These are phyloP conservation scores for Antidorcas marsupialis DNA, from an alignment of 2,113 vertebrate species.

Conservation along the genomic window DNA sequence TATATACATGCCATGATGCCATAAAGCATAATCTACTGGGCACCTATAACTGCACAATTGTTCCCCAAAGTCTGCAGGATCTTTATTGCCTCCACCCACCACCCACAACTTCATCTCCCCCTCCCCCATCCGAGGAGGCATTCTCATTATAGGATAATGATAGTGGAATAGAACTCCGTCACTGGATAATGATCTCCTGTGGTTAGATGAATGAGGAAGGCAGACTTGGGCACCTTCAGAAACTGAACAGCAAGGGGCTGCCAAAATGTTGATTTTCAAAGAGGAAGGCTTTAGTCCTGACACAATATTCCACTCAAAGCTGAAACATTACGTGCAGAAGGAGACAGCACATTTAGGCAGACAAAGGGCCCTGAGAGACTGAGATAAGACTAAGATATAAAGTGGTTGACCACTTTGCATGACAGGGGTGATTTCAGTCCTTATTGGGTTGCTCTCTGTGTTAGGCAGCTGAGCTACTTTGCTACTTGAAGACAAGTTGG, in stretches of 20 bases:
- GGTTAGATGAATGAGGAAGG: slow-evolving; percentile 81
- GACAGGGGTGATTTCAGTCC: not conserved
- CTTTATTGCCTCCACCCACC: not conserved
- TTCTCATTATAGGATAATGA: slow-evolving; percentile 81
- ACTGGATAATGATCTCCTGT: slow-evolving; percentile 82
- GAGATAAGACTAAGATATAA: not conserved
- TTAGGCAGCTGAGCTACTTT: not conserved
- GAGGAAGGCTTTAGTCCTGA: slow-evolving; percentile 72
- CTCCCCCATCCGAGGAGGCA: slow-evolving; percentile 58
- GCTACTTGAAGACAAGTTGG: not conserved
- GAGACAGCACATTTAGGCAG: not conserved
- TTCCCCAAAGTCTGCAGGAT: not conserved
- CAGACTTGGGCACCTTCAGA: slow-evolving; percentile 78
- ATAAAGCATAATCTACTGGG: not conserved
- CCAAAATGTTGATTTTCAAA: slow-evolving; percentile 80
- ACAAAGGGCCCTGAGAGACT: not conserved
- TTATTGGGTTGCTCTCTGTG: not conserved
- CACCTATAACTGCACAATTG: not conserved
- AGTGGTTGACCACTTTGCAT: not conserved
- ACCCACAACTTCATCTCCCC: not conserved
- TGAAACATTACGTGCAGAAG: not conserved
- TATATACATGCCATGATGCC: not conserved
- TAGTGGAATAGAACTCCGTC: slow-evolving; percentile 78
- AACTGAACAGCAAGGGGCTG: slow-evolving; percentile 78
- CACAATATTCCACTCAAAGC: slow-evolving; percentile 47